Evolutionary conservation across 92 coral and sea anemone species (phyloP), one percentile per base, ranked within the genome.

Genomic region (Palythoa caribaeorum): DNA sequence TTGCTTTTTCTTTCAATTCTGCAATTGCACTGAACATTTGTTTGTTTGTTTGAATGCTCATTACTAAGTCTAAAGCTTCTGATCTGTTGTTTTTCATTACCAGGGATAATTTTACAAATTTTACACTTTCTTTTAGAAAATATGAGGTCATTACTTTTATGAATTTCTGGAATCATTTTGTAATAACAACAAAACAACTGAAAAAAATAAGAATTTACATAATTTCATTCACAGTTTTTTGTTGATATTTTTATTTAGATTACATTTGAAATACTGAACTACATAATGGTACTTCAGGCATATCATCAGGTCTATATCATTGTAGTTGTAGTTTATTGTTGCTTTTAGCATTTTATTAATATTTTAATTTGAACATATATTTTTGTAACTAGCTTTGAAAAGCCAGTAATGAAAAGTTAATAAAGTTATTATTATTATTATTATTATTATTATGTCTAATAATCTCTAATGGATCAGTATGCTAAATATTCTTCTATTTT

Each of bases 121-220:
- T 44, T 44, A 54, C 48, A 44, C 48, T 44, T 44, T 44, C 48
- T 44, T 44, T 44, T 63, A 63, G 70, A 63, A 63, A 17, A 63
- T 63, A 63, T 63, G 28, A 63, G 70, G 11, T 63, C 70, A 19
- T 63, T 63, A 63, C 8, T 63, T 63, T 63, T 63, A 63, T 63
- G 70, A 63, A 63, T 63, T 63, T 63, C 70, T 63, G 70, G 70
- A 63, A 17, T 63, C 21, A 63, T 63, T 63, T 63, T 63, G 70
- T 63, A 63, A 59, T 63, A 63, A 63, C 70, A 63, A 63, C 70
- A 63, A 63, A 17, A 63, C 35, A 4, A 63, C 70, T 63, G 35
- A 63, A 63, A 59, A 28, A 59, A 59, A 63, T n/a, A 63, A 63
- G 8, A 63, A 63, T 63, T 63, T 63, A 63, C 70, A 63, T 63